A percentile compares a stretch with the other conserved stretches of the same genome.
phyloP scores from a whole-genome alignment of 1,140 invertebrate species.

The Drosophila kohkoa region DNA sequence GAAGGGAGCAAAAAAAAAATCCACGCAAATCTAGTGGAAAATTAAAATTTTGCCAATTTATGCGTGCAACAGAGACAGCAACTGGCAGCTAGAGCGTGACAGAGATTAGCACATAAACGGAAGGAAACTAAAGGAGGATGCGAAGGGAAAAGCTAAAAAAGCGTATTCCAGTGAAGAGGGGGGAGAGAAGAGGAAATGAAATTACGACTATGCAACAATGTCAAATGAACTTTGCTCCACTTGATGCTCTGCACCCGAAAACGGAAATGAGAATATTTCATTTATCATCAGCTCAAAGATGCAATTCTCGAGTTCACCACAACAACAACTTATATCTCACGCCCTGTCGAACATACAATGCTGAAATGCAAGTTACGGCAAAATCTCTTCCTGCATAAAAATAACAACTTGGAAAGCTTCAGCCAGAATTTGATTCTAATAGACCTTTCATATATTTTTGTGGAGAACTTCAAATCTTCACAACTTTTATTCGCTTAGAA shows the following conservation, averaged over 20 bases:
- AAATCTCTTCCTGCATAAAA: too few species aligned
- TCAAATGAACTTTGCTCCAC: neutral
- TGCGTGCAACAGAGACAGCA: conserved; percentile 30
- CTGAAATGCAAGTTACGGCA: too few species aligned
- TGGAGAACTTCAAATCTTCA: too few species aligned
- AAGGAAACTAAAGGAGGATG: too few species aligned
- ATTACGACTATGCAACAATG: neutral
- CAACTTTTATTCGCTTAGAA: too few species aligned
- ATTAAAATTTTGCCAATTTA: conserved; percentile 55
- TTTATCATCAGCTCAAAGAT: neutral
- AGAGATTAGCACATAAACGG: neutral
- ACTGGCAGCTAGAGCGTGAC: conserved; percentile 14
- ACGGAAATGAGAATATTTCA: neutral
- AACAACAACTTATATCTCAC: too few species aligned
- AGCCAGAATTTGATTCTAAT: too few species aligned
- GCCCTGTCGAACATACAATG: too few species aligned
- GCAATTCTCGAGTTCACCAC: too few species aligned
- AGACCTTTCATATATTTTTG: too few species aligned
- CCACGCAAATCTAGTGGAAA: conserved; percentile 59
- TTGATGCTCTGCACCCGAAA: neutral
- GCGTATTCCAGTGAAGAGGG: neutral
- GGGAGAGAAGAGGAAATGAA: neutral
- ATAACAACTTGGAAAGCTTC: too few species aligned
- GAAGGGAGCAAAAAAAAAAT: conserved; percentile 26
- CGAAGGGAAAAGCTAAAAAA: too few species aligned